Evolutionary conservation across 2,888 invertebrate genomes (phyloP).

Genomic region (Poecilus cupreus): DNA sequence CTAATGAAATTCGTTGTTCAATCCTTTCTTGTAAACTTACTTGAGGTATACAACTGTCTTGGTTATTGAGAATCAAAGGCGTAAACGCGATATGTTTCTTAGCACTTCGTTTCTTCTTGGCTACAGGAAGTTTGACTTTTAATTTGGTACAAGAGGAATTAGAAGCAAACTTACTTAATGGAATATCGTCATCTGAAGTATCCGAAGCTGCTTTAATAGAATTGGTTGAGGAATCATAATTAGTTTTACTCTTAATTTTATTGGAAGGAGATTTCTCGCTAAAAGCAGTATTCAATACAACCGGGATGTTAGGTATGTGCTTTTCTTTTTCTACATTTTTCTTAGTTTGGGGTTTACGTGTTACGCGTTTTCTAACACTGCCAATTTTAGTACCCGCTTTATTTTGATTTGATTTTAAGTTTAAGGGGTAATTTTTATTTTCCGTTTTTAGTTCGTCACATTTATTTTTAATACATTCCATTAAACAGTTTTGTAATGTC

Average conservation of each 20-base stretch:
- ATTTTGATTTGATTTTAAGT: background rate
- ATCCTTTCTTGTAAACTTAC: constrained; percentile 34
- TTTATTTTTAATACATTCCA: constrained; percentile 57
- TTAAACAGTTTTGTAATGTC: constrained; percentile 53
- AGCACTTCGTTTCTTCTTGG: constrained; percentile 50
- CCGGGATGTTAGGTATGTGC: constrained; percentile 31
- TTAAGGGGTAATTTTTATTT: constrained; percentile 35
- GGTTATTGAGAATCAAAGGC: constrained; percentile 50
- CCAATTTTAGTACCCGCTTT: constrained; percentile 47
- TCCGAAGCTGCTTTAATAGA: constrained; percentile 37
- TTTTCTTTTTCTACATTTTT: constrained; percentile 33
- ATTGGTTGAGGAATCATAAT: background rate
- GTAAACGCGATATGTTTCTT: constrained; percentile 55
- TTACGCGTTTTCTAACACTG: constrained; percentile 40
- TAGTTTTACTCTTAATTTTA: background rate
- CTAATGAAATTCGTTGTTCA: constrained; percentile 23
- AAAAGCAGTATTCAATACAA: constrained; percentile 47
- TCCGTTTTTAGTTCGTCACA: constrained; percentile 53
- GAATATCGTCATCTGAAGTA: constrained; percentile 54
- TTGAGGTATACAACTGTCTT: constrained; percentile 44
- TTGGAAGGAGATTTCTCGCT: constrained; percentile 24
- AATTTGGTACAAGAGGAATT: constrained; percentile 11
- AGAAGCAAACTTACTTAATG: constrained; percentile 53
- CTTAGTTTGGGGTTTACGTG: constrained; percentile 14
- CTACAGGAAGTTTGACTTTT: constrained; percentile 54